Conservation (phyloP, 1,140 invertebrate genomes). For the Harpegnathos saltator region DNA sequence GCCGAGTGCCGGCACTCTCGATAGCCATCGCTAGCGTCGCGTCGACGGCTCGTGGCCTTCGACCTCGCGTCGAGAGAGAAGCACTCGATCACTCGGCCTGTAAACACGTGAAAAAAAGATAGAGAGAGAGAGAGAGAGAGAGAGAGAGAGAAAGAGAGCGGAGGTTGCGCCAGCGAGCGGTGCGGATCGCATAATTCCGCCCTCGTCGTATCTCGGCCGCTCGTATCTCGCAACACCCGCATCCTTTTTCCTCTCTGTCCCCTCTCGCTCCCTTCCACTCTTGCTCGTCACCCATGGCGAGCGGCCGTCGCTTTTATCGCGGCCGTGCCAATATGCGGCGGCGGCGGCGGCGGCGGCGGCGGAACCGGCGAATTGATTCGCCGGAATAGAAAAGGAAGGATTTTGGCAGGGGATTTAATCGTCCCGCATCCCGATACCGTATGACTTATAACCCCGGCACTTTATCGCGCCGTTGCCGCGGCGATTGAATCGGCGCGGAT, state of each 20-base stretch:
- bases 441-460: background rate
- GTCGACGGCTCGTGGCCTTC: background rate
- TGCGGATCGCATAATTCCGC: background rate
- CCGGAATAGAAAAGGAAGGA: conserved; percentile 17
- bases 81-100: background rate
- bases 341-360: background rate
- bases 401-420: conserved; percentile 34
- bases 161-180: background rate
- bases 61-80: background rate
- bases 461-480: conserved; percentile 28
- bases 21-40: background rate
- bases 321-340: background rate
- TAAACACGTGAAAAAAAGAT: background rate
- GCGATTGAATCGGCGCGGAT: conserved; percentile 26
- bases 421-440: background rate
- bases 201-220: background rate
- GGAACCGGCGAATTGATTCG: conserved; percentile 18
- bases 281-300: background rate
- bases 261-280: no score
- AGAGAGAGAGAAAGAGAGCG: no score
- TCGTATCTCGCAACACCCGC: background rate
- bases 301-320: background rate
- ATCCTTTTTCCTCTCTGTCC: background rate
- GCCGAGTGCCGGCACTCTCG: background rate
- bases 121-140: background rate